Evolutionary conservation across 2,888 invertebrate genomes (phyloP), one percentile per base, ranked within the genome.

Genomic region (Dicyrtomina minuta): DNA sequence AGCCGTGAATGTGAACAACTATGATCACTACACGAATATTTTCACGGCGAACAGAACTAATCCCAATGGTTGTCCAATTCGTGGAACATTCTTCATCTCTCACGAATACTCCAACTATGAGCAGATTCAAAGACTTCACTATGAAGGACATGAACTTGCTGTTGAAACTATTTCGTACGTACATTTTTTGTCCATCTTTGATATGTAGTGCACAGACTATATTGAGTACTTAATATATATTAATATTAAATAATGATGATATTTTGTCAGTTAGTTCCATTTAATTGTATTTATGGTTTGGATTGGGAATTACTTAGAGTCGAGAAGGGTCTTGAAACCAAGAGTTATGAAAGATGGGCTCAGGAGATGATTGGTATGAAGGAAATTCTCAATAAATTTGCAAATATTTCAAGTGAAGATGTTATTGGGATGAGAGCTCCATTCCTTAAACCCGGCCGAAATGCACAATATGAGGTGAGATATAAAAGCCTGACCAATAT

Each of bases 331-430:
- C 84, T 96, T 12, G 92, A 95, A 83, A 91, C 92, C 82, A 91
- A 92, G 82, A 90, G 91, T 66, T 91, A 93, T 82, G 93, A 94
- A 93, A 92, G 92, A 81, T 95, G 94, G 94, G 91, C 90, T 0
- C 92, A 92, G 24, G 94, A 94, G 83, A 93, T 93, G 92, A 90
- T 94, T 79, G 93, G 93, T 61, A 93, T 94, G 93, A 86, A 93
- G 73, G 92, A 93, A 82, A 92, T 94, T 79, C 84, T 94, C 26
- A 86, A 87, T 73, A 87, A 88, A 80, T 93, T 93, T 81, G 86
- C 93, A 12, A 93, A 93, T 82, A 87, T 94, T 72, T 88, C 91
- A 15, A 87, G 88, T 61, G 87, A 87, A 66, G 93, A 93, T 80
- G 87, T 94, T 46, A 90, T 92, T 41, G 94, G 94, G 61, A 88